Evolutionary conservation across 2,797 vertebrate genomes (phyloP), one percentile per base, ranked within the genome.

Genomic region (Danionella dracula): DNA sequence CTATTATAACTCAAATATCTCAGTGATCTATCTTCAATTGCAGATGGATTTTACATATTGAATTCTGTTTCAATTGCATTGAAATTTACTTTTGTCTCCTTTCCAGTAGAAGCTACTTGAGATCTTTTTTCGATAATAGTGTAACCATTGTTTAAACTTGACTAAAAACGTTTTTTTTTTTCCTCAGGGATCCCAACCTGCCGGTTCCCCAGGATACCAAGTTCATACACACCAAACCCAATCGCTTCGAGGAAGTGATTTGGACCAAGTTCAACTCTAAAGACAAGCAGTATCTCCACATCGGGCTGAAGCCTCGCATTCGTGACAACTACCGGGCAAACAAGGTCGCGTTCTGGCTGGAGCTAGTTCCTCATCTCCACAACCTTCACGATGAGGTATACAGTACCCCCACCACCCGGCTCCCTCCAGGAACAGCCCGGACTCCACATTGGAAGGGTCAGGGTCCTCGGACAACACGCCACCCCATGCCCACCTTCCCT

Each of bases 201-300:
- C 94, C 93, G 0, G 94, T 97, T 6, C 94, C 94, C 0, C 94
- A 97, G 72, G 94, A 97, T 85, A 96, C 94, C 73, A 96, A 96
- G 81, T 97, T 96, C 80, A 96, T 97, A 79, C 95, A 97, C 86
- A 97, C 94, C 34, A 96, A 97, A 51, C 94, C 93, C 58, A 96
- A 96, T 80, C 94, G 94, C 68, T 97, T 96, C 11, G 94, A 97
- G 82, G 95, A 96, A 78, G 94, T 96, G 48, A 95, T 95, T 68
- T 97, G 94, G 93, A 94, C 92, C 75, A 95, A 95, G 86, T 96
- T 96, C 84, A 94, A 94, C 85, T 93, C 93, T 1, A 96, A 96
- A 75, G 94, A 95, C 83, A 96, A 96, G 79, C 94, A 94, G 75
- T 96, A 96, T 73, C 92, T 96, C 10, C 94, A 97, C 83, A 96